Conservation (phyloP, 64 coral and sea anemone species). For the Astreopora myriophthalma region DNA sequence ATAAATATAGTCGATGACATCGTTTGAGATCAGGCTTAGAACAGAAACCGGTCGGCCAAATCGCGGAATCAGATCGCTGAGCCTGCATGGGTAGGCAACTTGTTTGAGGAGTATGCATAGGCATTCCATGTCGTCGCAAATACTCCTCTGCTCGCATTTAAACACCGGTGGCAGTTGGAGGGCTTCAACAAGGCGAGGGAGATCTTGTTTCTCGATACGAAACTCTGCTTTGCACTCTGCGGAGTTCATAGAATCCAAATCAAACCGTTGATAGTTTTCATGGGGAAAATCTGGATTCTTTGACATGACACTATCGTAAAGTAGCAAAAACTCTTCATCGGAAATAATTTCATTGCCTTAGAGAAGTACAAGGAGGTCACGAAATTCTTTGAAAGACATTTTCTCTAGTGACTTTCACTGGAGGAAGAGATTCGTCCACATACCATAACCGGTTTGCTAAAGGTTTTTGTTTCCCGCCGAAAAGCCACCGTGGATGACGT, state of each 20-base stretch:
- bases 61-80: not conserved
- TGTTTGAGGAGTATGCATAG: not conserved
- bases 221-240: not conserved
- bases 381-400: not conserved
- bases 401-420: too few species aligned
- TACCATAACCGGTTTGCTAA: slow-evolving; percentile 17
- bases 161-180: not conserved
- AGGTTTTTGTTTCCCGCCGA: not conserved
- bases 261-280: slow-evolving; percentile 20
- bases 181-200: not conserved
- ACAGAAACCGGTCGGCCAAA: slow-evolving; percentile 10
- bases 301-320: slow-evolving; percentile 14
- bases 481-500: not conserved
- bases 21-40: not conserved
- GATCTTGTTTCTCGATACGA: not conserved
- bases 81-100: too few species aligned
- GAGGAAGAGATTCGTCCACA: not conserved
- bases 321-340: slow-evolving; percentile 33
- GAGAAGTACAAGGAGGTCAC: not conserved
- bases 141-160: not conserved
- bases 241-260: slow-evolving; percentile 16
- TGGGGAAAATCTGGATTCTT: slow-evolving; percentile 38
- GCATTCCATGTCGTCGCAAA: not conserved
- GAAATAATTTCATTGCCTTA: slow-evolving; percentile 13
- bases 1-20: not conserved